Evolutionary conservation across 2,888 invertebrate genomes (phyloP), one percentile per base, ranked within the genome.

Genomic region (Uloborus plumipes): DNA sequence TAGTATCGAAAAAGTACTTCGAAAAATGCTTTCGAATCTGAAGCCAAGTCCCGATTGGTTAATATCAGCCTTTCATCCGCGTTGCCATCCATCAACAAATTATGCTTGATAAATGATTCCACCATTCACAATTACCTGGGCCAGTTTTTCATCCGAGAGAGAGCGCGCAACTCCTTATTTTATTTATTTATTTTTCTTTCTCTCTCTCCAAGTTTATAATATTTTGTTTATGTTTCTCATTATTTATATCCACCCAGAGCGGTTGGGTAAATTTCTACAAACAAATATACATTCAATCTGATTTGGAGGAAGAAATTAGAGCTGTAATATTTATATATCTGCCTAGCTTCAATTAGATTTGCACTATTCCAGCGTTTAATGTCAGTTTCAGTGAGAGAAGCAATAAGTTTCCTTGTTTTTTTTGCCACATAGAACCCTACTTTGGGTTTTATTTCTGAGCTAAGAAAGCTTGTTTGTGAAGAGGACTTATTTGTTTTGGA

Each of bases 61-160:
- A 67, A 67, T 73, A 62, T 51, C 55, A 70, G 53, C 55, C 69
- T 80, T 80, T 73, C 67, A 73, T 58, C 67, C 58, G 31, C 58
- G 80, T 74, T 80, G 80, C 80, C 74, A 80, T 74, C 80, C 74
- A 80, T 80, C 80, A 80, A 74, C 74, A 80, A 80, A 80, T 80
- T 80, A 80, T 74, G 62, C 64, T 69, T 80, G 80, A 80, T 80
- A 70, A 74, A 80, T 80, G 74, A 74, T 59, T 26, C 69, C n/a
- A 58, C 67, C 62, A 51, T 65, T 70, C 74, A 80, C 70, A 74
- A 80, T 80, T 80, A 80, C 66, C 50, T 20, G 51, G 64, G 61
- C 72, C 39, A 53, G 69, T 70, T 80, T 62, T 26, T 15, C 55
- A 18, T n/a, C 4, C 20, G 50, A 18, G 4, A 14, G 26, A 39